These are phyloP conservation scores for Eurytoma californica DNA, from an alignment of 2,888 invertebrate species.

Conservation along the genomic window DNA sequence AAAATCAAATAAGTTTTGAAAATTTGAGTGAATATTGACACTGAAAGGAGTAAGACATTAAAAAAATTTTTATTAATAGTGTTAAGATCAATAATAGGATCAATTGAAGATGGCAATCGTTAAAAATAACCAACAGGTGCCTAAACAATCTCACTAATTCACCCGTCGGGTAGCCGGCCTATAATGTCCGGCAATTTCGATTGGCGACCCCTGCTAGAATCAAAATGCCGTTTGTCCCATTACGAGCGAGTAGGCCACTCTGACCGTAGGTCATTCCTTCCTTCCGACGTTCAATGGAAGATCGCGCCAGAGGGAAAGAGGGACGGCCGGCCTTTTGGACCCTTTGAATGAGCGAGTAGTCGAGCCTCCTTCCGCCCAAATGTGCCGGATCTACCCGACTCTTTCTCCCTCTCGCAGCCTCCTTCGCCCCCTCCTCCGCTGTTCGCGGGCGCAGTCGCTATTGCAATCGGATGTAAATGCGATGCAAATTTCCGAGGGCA, in stretches of 20 bases:
- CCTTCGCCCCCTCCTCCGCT: slow-evolving; percentile 14
- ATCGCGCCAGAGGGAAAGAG: background rate
- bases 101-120: too few species aligned
- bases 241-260: slow-evolving; percentile 29
- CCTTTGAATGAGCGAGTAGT: background rate
- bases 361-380: background rate
- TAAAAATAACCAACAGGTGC: slow-evolving; percentile 29
- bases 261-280: slow-evolving; percentile 39
- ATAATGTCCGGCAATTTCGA: slow-evolving; percentile 38
- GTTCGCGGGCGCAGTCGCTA: slow-evolving; percentile 14
- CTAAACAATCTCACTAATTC: background rate
- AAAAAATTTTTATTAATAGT: too few species aligned
- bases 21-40: too few species aligned
- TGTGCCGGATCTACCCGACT: background rate
- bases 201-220: background rate
- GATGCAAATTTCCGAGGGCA: slow-evolving; percentile 66
- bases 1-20: too few species aligned
- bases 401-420: background rate
- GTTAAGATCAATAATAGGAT: too few species aligned
- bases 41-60: too few species aligned
- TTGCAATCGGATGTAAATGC: slow-evolving; percentile 70
- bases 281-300: slow-evolving; percentile 13
- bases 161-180: background rate
- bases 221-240: slow-evolving; percentile 30
- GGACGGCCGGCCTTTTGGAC: background rate